Percentiles rank a stretch among this genome's conserved stretches.
These are phyloP conservation scores for Phrynosoma blainvillii DNA, from an alignment of 2,113 vertebrate genomes.

Conservation along the genomic window DNA sequence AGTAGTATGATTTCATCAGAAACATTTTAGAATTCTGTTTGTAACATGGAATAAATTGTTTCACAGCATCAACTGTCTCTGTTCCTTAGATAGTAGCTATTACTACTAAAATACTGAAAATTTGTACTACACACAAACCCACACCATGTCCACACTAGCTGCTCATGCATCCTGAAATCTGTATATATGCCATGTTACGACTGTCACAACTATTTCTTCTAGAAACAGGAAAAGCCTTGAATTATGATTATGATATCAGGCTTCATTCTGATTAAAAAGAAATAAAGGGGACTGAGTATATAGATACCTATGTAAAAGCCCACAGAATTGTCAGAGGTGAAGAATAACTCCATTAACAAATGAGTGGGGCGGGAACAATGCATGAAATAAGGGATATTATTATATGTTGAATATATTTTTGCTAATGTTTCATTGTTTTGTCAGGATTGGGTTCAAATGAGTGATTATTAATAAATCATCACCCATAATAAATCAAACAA, in stretches of 20 bases:
- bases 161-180: neutral
- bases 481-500: neutral
- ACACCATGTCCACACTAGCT: neutral
- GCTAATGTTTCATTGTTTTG: neutral
- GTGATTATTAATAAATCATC: neutral
- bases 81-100: too few species aligned
- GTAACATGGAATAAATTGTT: neutral
- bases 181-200: neutral
- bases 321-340: neutral
- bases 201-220: neutral
- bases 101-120: neutral
- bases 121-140: too few species aligned
- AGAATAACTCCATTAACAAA: neutral
- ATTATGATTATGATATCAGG: neutral
- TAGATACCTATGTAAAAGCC: too few species aligned
- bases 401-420: too few species aligned
- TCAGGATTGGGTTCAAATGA: neutral
- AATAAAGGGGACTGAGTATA: neutral
- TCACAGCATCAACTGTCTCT: neutral
- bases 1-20: neutral
- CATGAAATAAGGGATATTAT: neutral
- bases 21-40: neutral
- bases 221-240: neutral
- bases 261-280: neutral
- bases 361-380: neutral